Base-by-base conservation (phyloP, 2,888 invertebrate species). In the Chrysotoxum bicinctum region DNA sequence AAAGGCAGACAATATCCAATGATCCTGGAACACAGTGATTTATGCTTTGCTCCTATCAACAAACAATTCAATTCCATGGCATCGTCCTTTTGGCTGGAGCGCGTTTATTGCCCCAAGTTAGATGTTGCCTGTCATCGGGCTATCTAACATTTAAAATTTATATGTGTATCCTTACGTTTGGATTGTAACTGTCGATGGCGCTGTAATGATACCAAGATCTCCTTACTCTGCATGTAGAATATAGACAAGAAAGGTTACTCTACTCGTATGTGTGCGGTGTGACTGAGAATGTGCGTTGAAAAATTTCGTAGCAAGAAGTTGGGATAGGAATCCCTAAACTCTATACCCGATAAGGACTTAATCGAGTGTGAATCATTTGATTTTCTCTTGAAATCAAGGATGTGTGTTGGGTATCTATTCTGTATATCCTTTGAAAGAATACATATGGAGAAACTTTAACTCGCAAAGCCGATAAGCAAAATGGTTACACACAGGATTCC, bases 321-420 rank as follows among this genome's bases (percentile, higher is more conserved):
- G 26, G 21, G 43, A 23, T 45, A 32, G 79, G 45, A 66, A 50
- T 79, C 74, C 69, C 74, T 50, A 48, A 35, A 19, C 12, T 50
- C 50, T 32, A 40, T 23, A 26, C 43, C 45, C 45, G 76, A 85
- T 76, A 85, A 80, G 76, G 54, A 84, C 76, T 76, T 85, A 85
- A 85, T 85, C 84, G 84, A 85, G 81, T 85, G 84, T 76, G 81
- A 81, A 85, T 80, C 79, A 72, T 79, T 84, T 64, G 74, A 69
- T 66, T 76, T 77, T 30, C 68, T 48, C 37, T 60, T 16, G 14
- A 30, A 62, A 58, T 21, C 60, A 62, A 54, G 73, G 26, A 54
- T 43, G 21, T 43, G 66, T 45, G 66, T 32, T 50, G 21, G 12
- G 12, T 26, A 1, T 10, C 10, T 9, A 3, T 32, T 0, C 12